A percentile compares a stretch with the other conserved stretches of the same genome.
Evolutionary conservation across 2,888 invertebrate species (phyloP).

Genomic region (Leptinotarsa peninsularis): DNA sequence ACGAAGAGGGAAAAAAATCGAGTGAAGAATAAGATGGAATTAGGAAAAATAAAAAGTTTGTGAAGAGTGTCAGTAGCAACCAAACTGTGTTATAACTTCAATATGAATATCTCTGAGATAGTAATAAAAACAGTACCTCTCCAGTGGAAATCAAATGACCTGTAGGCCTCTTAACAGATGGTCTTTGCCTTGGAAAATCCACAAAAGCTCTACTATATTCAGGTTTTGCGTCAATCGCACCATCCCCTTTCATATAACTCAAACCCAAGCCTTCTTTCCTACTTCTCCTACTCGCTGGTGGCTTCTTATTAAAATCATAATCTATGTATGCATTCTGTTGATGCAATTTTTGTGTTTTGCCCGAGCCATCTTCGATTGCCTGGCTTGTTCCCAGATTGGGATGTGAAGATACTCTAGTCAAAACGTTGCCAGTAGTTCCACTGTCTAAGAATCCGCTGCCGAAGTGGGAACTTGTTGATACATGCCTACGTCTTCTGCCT

Average conservation of each 20-base stretch:
- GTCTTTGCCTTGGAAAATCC: conserved; percentile 66
- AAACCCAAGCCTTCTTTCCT: conserved; percentile 40
- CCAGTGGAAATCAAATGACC: conserved; percentile 55
- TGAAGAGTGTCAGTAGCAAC: too few relatives aligned
- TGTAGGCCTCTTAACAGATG: conserved; percentile 63
- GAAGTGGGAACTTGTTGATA: conserved; percentile 19
- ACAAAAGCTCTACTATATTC: conserved; percentile 61
- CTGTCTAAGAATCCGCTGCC: conserved; percentile 47
- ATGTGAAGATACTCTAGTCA: conserved; percentile 37
- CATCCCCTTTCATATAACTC: conserved; percentile 52
- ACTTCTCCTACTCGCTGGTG: conserved; percentile 44
- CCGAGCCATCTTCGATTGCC: conserved; percentile 11
- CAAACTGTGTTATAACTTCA: not conserved
- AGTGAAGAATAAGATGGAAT: too few relatives aligned
- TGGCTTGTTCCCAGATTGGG: conserved; percentile 33
- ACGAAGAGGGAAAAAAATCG: too few relatives aligned
- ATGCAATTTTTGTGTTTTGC: not conserved
- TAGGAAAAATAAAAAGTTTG: too few relatives aligned
- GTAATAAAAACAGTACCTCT: conserved; percentile 52
- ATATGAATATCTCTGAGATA: not conserved
- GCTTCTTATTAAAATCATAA: conserved; percentile 44
- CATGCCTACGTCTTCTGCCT: conserved; percentile 29
- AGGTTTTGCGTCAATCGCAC: conserved; percentile 52
- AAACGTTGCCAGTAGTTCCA: conserved; percentile 13
- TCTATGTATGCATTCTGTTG: conserved; percentile 59